Base-by-base conservation (phyloP, 2,888 invertebrate species). In the Leptinotarsa haldemani region DNA sequence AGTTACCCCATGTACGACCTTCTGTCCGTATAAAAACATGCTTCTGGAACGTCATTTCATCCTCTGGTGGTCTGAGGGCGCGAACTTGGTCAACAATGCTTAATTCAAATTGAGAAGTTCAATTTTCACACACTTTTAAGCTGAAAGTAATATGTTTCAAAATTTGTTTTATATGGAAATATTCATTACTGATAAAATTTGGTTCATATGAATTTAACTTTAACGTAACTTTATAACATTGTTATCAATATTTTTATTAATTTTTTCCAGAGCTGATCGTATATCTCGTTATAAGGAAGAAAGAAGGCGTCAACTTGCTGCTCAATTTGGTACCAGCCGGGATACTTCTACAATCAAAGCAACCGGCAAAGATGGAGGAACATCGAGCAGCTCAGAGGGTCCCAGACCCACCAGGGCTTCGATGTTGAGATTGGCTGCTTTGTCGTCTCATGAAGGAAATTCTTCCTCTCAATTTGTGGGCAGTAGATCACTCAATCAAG, bases 231-330 rank as follows among this genome's bases (percentile, higher is more conserved):
- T 40, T 9, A 9, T 30, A 30, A 30, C 7, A 30, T 40, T 40
- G 30, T 40, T 40, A 1, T 40, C 2, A 40, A 40, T 5, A 5
- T 30, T 30, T 50, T 50, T 50, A 50, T 50, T 3, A 50, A 15
- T 64, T 53, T 18, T 67, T 77, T 75, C 46, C 77, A 82, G 80
- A 89, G 89, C 90, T 84, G 92, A 91, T 86, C 89, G 93, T 84
- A 92, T 93, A 82, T 91, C 91, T 81, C 90, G 90, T 81, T 94
- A 93, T 87, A 94, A 94, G 85, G 94, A 94, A 83, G 93, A 94
- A 84, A 89, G 94, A 71, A 89, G 92, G 76, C 90, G 90, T 81
- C 93, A 94, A 85, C 88, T 94, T 76, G 92, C 91, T 53, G 90
- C 91, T n/a, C 91, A 90, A 76, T 87, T 83, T 78, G 81, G 79